These are phyloP conservation scores for Choloepus didactylus DNA, from an alignment of 2,797 vertebrate species.

Conservation along the genomic window DNA sequence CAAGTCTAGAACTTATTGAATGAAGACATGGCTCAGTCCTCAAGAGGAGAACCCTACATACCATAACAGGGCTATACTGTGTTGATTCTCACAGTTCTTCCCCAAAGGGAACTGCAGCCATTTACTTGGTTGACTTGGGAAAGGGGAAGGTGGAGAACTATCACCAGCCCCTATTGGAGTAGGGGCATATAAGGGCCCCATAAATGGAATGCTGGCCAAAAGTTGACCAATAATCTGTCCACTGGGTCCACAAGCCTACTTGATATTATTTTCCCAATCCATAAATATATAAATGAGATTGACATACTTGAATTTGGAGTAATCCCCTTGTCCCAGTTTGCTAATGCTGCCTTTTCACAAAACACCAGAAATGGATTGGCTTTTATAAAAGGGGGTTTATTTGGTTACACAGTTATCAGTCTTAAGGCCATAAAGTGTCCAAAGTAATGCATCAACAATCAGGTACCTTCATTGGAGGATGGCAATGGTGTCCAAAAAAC, in stretches of 20 bases:
- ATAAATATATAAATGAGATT: background rate
- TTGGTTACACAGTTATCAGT: no score
- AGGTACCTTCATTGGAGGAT: no score
- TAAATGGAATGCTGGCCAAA: conserved; percentile 4
- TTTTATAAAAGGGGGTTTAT: no score
- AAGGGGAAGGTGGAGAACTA: background rate
- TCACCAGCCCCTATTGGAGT: background rate
- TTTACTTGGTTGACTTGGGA: background rate
- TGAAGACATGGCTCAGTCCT: background rate
- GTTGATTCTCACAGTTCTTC: background rate
- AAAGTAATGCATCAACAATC: no score
- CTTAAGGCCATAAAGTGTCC: no score
- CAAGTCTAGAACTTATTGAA: background rate
- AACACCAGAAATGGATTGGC: no score
- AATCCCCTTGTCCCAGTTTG: background rate
- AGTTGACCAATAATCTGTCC: background rate
- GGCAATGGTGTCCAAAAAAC: no score
- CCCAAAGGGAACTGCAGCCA: background rate
- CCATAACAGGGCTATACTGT: background rate
- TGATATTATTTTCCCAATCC: background rate
- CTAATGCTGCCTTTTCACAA: no score
- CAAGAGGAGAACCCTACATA: background rate
- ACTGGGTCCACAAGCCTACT: background rate
- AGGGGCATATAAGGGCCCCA: background rate
- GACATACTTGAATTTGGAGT: background rate